Base-by-base conservation (phyloP, 2,888 invertebrate species). In the Meghimatium bilineatum region DNA sequence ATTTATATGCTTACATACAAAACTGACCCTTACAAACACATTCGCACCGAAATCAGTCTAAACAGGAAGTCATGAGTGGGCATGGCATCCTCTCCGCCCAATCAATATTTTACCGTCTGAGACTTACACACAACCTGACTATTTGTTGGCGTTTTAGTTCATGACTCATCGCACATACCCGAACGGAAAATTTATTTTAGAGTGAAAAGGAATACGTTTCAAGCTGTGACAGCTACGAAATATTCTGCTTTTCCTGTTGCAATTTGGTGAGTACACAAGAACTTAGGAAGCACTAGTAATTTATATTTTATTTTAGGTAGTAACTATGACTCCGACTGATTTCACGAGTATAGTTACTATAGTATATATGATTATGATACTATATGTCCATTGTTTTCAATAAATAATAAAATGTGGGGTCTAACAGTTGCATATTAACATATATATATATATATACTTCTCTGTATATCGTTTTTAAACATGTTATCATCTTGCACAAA, bases 41-140 rank as follows among this genome's bases (percentile, higher is more conserved):
- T 56, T 32, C 0, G 29, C 75, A 77, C 77, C 77, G 60, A 36
- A n/a, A 14, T 29, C 1, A 0, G 20, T 26, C 26, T 36, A 23
- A 63, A 77, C 77, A 63, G 77, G 77, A 77, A 77, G 77, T 77
- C 77, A 77, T 77, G 63, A 38, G 77, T 60, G 77, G 77, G 77
- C 63, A 77, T 77, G 77, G 77, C 77, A 63, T 75, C 32, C 74
- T 49, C 71, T 20, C 49, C 29, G 6, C 36, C 77, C 77, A 77
- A 77, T 77, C 77, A 63, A 77, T 77, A 77, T 34, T 77, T 77
- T 60, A 38, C 38, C 77, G 77, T 60, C 77, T 63, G 63, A 60
- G 63, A 63, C n/a, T 63, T 26, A 77, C 77, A 36, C 63, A 60
- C 63, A 12, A 60, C 77, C 34, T 26, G 77, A 36, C 38, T n/a